phyloP scores from a whole-genome alignment of 1,140 invertebrate species.

The Zaprionus camerounensis region DNA sequence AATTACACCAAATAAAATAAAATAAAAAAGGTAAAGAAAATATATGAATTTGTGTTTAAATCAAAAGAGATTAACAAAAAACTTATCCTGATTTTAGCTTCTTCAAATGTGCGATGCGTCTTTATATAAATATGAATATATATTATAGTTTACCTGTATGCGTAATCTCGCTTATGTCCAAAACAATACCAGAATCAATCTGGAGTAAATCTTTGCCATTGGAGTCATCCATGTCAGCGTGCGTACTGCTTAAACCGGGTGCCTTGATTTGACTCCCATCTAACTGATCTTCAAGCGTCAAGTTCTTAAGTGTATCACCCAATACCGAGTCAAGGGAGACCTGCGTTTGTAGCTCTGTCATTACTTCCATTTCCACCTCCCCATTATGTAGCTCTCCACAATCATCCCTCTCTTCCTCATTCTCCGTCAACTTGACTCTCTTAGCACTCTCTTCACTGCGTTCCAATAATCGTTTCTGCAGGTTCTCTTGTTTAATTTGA shows the following conservation, averaged over 20 bases:
- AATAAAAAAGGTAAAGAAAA: slow-evolving; percentile 48
- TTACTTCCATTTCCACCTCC: neutral
- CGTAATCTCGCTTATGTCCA: slow-evolving; percentile 35
- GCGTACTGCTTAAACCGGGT: slow-evolving; percentile 45
- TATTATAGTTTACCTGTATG: slow-evolving; percentile 61
- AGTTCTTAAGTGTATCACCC: slow-evolving; percentile 19
- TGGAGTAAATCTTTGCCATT: slow-evolving; percentile 32
- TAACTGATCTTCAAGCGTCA: neutral
- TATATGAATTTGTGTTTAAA: slow-evolving; percentile 47
- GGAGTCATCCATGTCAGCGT: slow-evolving; percentile 44
- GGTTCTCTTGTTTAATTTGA: neutral
- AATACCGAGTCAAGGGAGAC: slow-evolving; percentile 42
- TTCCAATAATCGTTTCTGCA: slow-evolving; percentile 33
- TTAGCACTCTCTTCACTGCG: neutral
- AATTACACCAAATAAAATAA: slow-evolving; percentile 51
- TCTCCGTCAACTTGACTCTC: slow-evolving; percentile 13
- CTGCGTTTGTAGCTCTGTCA: slow-evolving; percentile 13
- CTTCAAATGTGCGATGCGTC: slow-evolving; percentile 14
- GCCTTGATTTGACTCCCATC: slow-evolving; percentile 7
- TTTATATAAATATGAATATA: neutral
- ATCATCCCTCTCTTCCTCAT: neutral
- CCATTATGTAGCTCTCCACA: too few relatives aligned
- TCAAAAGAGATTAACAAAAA: slow-evolving; percentile 67
- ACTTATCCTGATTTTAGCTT: slow-evolving; percentile 48
- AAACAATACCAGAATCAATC: slow-evolving; percentile 58